Conservation (phyloP, 2,797 vertebrate genomes). For the Austrolebias charrua region DNA sequence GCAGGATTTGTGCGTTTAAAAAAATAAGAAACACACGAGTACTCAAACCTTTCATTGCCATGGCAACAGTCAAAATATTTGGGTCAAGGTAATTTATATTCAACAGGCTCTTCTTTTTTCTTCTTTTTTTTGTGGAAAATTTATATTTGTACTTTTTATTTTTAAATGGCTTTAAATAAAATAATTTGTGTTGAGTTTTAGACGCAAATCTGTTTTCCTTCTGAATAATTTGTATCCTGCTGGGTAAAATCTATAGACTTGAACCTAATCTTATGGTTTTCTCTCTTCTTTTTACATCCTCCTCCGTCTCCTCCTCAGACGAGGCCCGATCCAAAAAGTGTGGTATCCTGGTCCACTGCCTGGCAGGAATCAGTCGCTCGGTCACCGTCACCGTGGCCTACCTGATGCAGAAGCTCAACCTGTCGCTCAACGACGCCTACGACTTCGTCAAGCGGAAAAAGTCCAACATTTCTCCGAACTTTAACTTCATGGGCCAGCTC, state of each 20-base stretch:
- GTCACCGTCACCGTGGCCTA: conserved; percentile 98
- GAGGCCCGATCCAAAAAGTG: conserved; percentile 97
- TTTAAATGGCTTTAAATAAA: too few species aligned
- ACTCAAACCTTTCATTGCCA: neutral
- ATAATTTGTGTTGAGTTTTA: too few species aligned
- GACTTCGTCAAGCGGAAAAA: conserved; percentile 99
- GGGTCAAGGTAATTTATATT: too few species aligned
- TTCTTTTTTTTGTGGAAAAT: too few species aligned
- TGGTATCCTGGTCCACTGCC: conserved; percentile 96
- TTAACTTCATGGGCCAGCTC: conserved; percentile 99
- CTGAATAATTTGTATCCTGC: neutral
- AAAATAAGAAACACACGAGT: neutral
- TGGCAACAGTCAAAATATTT: neutral
- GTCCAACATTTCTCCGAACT: conserved; percentile 98
- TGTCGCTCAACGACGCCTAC: conserved; percentile 96
- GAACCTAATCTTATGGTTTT: neutral
- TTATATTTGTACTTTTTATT: too few species aligned
- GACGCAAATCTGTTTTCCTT: too few species aligned
- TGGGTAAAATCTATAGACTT: neutral
- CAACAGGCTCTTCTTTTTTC: too few species aligned
- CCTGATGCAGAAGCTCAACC: conserved; percentile 99
- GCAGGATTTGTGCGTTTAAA: neutral
- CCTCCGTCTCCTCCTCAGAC: conserved; percentile 70
- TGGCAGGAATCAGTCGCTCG: conserved; percentile 96
- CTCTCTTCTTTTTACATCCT: neutral